These are phyloP conservation scores for Lepidurus couesii DNA, from an alignment of 1,140 invertebrate species.

Conservation along the genomic window DNA sequence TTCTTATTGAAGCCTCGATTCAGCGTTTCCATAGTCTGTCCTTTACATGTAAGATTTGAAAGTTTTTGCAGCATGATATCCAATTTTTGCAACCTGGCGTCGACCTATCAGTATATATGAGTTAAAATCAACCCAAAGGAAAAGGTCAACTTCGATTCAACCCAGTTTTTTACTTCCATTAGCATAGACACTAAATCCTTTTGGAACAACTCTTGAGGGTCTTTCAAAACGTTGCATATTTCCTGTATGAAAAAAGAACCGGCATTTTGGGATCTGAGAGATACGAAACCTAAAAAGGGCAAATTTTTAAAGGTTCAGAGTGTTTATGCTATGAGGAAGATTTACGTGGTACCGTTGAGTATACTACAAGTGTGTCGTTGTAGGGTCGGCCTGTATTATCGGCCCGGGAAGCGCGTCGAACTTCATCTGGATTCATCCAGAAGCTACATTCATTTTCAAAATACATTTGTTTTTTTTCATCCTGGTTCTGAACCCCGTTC, in stretches of 20 bases:
- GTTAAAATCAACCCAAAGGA: no score
- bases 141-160: no score
- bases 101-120: no score
- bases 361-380: neutral
- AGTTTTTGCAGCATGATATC: neutral
- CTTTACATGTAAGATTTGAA: neutral
- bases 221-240: neutral
- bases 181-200: neutral
- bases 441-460: neutral
- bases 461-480: no score
- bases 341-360: neutral
- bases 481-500: no score
- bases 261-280: neutral
- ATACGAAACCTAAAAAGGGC: neutral
- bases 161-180: neutral
- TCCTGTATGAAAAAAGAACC: neutral
- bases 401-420: neutral
- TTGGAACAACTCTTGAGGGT: neutral
- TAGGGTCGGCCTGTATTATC: neutral
- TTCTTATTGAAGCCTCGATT: neutral
- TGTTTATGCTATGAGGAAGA: neutral
- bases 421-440: neutral
- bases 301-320: no score
- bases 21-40: neutral
- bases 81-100: neutral